Base-by-base conservation (phyloP, 2,113 vertebrate species). In the Melanostigma gelatinosum region DNA sequence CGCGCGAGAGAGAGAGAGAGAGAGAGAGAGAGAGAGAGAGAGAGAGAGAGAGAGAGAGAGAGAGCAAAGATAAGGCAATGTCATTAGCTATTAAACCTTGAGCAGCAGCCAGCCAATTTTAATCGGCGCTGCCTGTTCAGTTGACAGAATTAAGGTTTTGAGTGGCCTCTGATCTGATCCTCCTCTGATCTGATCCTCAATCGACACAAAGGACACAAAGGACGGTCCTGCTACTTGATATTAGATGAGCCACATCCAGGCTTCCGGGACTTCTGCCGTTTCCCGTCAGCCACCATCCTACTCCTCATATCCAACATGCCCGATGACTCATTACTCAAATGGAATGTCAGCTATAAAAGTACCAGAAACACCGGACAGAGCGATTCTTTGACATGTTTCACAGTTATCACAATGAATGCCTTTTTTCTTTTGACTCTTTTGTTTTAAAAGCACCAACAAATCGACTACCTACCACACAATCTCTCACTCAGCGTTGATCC, bases 241-340 rank as follows among this genome's bases (percentile, higher is more conserved):
- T 5, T 10, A 22, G 27, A 79, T 22, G 65, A 83, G 63, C 46
- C 50, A 46, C 79, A 55, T 70, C n/a, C 65, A 80, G 65, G 46
- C n/a, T 64, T 1, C 2, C 8, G 10, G 16, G 57, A 72, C 15
- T 29, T 52, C 6, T n/a, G 73, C 60, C 50, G 71, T 52, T 91
- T 87, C 79, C 87, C 77, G 87, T 86, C 81, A 87, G 91, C 76
- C 80, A 78, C 83, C 83, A 68, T 87, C 77, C 24, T 36, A 16
- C 38, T 77, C 20, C 58, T 73, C 48, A 36, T 16, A 65, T 50
- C 72, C 71, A 64, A 79, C 84, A 80, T 82, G 32, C 54, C 20
- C 72, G 87, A 87, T 88, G 88, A 94, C 65, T 91, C 88, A 90
- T 60, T 71, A 75, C 38, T 82, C 54, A 44, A 54, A 57, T 55